A percentile compares a stretch with the other conserved stretches of the same genome.
These are phyloP conservation scores for Enoplolaimus lenunculus DNA, from an alignment of 2,888 invertebrate genomes.

Conservation along the genomic window DNA sequence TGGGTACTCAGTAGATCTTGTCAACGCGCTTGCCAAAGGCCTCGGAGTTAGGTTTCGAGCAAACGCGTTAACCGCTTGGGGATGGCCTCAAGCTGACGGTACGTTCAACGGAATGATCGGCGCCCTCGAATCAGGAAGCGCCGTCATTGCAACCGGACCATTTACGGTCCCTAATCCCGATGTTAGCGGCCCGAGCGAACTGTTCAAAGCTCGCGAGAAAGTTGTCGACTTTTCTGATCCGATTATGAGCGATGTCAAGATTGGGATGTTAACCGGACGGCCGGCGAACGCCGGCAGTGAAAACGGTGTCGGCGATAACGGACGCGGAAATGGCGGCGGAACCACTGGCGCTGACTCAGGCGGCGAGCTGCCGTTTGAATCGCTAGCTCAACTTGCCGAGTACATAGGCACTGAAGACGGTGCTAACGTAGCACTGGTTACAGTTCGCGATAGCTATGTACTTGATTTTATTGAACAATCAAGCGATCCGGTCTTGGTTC, in stretches of 20 bases:
- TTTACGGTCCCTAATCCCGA: not conserved
- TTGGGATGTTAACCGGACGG: not conserved
- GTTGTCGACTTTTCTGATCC: not conserved
- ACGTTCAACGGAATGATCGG: not conserved
- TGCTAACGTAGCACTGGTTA: not conserved
- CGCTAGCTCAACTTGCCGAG: too few relatives aligned
- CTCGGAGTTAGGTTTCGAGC: not conserved
- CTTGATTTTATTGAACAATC: not conserved
- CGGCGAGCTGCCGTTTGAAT: not conserved
- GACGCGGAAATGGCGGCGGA: too few relatives aligned
- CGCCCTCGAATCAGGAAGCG: not conserved
- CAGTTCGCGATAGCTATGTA: not conserved
- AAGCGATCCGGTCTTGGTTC: not conserved
- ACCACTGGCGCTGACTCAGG: too few relatives aligned
- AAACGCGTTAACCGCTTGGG: not conserved
- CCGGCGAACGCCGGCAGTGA: not conserved
- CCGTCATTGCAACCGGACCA: not conserved
- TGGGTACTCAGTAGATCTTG: not conserved
- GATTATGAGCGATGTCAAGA: not conserved
- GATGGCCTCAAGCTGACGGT: not conserved
- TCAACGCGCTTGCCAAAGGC: not conserved
- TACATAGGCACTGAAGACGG: too few relatives aligned
- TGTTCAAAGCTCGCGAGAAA: not conserved
- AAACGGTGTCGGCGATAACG: too few relatives aligned
- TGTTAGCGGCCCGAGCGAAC: not conserved